These are phyloP conservation scores for Podarcis lilfordi DNA, from an alignment of 2,797 vertebrate genomes.

Conservation along the genomic window DNA sequence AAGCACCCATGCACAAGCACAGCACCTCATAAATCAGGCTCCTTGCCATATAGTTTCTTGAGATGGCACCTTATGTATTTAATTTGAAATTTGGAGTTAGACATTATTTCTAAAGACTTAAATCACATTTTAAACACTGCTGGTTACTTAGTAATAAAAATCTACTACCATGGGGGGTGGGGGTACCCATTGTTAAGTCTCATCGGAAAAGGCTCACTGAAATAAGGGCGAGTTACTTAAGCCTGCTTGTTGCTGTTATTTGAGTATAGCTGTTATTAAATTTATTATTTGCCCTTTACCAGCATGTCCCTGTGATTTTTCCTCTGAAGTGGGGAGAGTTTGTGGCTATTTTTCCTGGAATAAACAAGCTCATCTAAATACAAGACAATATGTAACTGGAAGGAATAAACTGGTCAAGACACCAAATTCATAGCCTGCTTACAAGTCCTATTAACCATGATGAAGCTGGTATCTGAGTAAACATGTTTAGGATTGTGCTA, in stretches of 20 bases:
- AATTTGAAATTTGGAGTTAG: neutral
- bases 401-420: neutral
- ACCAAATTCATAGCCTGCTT: neutral
- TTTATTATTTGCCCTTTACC: no score
- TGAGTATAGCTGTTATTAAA: no score
- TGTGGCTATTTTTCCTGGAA: neutral
- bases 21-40: neutral
- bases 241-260: no score
- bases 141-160: neutral
- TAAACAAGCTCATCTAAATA: neutral
- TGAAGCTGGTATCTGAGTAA: neutral
- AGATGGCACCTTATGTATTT: neutral
- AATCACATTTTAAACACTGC: neutral
- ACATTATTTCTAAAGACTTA: neutral
- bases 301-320: neutral
- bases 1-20: neutral
- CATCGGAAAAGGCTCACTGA: no score
- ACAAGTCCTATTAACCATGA: neutral
- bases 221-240: no score
- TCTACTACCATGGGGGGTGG: neutral
- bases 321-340: neutral
- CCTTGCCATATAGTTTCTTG: neutral
- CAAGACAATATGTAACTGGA: neutral
- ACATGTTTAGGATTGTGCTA: neutral
- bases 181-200: no score